Percentiles rank a stretch among this genome's conserved stretches.
Evolutionary conservation across 2,113 vertebrate species (phyloP).

Genomic region (Noturus placidus): DNA sequence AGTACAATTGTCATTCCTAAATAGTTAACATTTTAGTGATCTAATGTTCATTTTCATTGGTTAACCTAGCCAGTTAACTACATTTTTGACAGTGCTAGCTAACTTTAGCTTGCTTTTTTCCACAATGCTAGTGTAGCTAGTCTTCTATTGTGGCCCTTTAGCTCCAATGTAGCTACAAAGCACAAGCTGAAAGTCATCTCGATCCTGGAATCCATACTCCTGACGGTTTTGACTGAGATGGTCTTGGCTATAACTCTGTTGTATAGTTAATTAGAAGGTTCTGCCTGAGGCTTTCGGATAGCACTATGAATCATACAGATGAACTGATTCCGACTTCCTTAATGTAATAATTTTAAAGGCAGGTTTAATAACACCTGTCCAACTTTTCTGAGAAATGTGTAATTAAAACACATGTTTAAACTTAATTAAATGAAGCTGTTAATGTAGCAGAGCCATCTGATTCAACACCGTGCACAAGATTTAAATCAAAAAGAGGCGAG

Average conservation of each 20-base stretch:
- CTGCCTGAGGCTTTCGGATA: neutral
- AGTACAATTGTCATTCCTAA: neutral
- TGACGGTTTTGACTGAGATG: neutral
- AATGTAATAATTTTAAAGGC: constrained; percentile 30
- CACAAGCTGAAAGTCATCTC: neutral
- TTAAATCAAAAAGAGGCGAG: neutral
- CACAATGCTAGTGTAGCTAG: neutral
- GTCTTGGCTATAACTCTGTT: neutral
- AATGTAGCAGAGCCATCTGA: constrained; percentile 23
- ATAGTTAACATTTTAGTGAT: neutral
- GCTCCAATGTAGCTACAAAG: neutral
- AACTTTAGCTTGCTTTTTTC: neutral
- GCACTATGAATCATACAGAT: constrained; percentile 18
- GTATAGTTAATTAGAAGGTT: constrained; percentile 16
- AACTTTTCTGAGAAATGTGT: constrained; percentile 39
- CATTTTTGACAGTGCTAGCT: neutral
- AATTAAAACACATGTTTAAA: constrained; percentile 30
- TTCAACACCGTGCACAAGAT: neutral
- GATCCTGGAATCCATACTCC: neutral
- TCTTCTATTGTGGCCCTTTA: neutral
- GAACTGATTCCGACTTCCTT: constrained; percentile 19
- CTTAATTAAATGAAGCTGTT: constrained; percentile 19
- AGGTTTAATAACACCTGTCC: constrained; percentile 41
- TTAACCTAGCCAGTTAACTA: neutral
- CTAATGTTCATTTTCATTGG: neutral